A percentile compares a stretch with the other conserved stretches of the same genome.
Evolutionary conservation across 2,888 invertebrate genomes (phyloP).

Genomic region (Muschampia plurimacula): DNA sequence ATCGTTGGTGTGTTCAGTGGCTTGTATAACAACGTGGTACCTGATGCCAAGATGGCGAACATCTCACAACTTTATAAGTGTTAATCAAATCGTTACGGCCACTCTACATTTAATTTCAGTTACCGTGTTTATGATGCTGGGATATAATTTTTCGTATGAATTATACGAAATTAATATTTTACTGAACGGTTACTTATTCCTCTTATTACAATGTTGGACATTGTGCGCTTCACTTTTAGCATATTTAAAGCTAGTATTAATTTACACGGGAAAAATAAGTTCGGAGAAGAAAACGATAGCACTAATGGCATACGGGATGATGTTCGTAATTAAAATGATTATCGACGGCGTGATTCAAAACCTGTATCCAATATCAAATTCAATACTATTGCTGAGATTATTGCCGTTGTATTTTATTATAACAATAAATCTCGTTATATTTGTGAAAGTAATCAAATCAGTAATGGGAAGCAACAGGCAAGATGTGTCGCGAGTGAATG

Average conservation of each 20-base stretch:
- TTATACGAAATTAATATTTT: not conserved
- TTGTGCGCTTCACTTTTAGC: conserved; percentile 44
- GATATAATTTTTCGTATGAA: not conserved
- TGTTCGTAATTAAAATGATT: conserved; percentile 24
- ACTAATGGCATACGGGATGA: conserved; percentile 35
- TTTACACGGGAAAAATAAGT: conserved; percentile 43
- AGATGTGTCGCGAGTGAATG: conserved; percentile 24
- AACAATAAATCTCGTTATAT: conserved; percentile 38
- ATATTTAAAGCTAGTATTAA: conserved; percentile 44
- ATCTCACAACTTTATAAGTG: conserved; percentile 47
- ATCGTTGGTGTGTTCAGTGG: conserved; percentile 41
- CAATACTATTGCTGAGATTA: not conserved
- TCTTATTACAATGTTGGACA: conserved; percentile 42
- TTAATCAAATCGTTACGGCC: conserved; percentile 45
- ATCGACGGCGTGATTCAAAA: conserved; percentile 28
- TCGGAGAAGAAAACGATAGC: conserved; percentile 42
- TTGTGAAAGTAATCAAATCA: conserved; percentile 37
- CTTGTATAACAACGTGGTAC: conserved; percentile 45
- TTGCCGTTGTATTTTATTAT: conserved; percentile 36
- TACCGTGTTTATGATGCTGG: not conserved
- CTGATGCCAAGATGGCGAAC: conserved; percentile 46
- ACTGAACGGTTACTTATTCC: conserved; percentile 33
- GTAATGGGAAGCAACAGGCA: conserved; percentile 38
- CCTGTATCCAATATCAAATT: conserved; percentile 14
- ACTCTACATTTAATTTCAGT: conserved; percentile 42